Percentiles rank a stretch among this genome's conserved stretches.
phyloP scores from a whole-genome alignment of 2,113 vertebrate species.

The Nerophis ophidion region DNA sequence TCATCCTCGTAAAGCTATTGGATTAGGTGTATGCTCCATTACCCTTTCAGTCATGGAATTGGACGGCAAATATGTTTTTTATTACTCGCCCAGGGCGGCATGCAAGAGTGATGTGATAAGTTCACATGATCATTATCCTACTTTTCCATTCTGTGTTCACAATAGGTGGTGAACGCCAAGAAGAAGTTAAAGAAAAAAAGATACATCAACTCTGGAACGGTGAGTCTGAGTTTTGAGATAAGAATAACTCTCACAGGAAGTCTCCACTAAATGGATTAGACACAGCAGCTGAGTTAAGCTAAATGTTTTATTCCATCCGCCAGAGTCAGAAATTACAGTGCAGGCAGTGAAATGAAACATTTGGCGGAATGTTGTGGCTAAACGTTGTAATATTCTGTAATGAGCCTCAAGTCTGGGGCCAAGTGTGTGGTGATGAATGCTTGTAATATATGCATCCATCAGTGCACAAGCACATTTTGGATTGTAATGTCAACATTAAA shows the following conservation, averaged over 20 bases:
- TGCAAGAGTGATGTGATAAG: constrained; percentile 27
- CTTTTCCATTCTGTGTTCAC: constrained; percentile 28
- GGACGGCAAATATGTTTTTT: constrained; percentile 50
- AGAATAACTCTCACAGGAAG: constrained; percentile 18
- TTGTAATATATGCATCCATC: constrained; percentile 39
- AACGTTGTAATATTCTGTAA: constrained; percentile 8
- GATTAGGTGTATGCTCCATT: constrained; percentile 54
- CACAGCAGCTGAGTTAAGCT: constrained; percentile 17
- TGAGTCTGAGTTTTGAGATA: constrained; percentile 64
- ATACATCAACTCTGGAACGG: constrained; percentile 90
- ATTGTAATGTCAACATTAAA: constrained; percentile 42
- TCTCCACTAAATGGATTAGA: constrained; percentile 20
- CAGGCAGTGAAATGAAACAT: constrained; percentile 23
- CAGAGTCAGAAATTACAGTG: constrained; percentile 2
- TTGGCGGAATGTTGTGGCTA: constrained; percentile 19
- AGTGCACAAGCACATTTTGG: constrained; percentile 13
- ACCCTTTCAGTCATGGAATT: constrained; percentile 38
- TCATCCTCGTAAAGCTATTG: constrained; percentile 55
- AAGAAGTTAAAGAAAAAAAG: constrained; percentile 97
- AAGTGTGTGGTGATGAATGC: constrained; percentile 17
- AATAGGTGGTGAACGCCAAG: constrained; percentile 87
- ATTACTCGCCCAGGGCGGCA: constrained; percentile 44
- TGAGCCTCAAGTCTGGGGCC: constrained; percentile 1
- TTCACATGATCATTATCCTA: constrained; percentile 11
- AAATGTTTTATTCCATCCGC: constrained; percentile 17